Conservation (phyloP, 2,888 invertebrate genomes). For the Tuta absoluta region DNA sequence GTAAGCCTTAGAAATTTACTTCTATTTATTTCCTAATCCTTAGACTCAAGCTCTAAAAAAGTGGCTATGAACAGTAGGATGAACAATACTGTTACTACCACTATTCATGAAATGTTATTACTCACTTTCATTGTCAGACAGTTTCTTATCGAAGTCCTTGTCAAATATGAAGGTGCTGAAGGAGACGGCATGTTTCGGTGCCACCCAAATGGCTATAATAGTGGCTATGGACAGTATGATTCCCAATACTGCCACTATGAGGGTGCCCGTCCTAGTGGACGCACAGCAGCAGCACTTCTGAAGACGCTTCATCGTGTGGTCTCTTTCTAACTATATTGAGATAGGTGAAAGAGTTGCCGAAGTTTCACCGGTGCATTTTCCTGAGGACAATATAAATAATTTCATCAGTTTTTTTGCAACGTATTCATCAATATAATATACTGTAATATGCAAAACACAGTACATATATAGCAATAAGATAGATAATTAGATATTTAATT, state of each 20-base stretch:
- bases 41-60: slow-evolving; percentile 84
- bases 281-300: slow-evolving; percentile 87
- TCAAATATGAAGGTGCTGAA: slow-evolving; percentile 90
- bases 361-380: slow-evolving; percentile 22
- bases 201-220: slow-evolving; percentile 85
- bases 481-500: too few relatives aligned
- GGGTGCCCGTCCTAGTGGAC: slow-evolving; percentile 86
- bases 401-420: too few relatives aligned
- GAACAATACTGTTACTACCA: slow-evolving; percentile 86
- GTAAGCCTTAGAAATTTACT: too few relatives aligned
- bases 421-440: too few relatives aligned
- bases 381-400: slow-evolving; percentile 20
- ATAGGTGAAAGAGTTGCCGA: slow-evolving; percentile 20
- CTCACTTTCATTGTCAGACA: slow-evolving; percentile 85
- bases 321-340: slow-evolving; percentile 9
- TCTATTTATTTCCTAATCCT: too few relatives aligned
- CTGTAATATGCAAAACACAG: too few relatives aligned
- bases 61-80: slow-evolving; percentile 87
- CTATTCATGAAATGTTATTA: slow-evolving; percentile 71
- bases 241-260: slow-evolving; percentile 86
- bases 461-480: too few relatives aligned
- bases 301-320: slow-evolving; percentile 73
- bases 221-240: slow-evolving; percentile 87
- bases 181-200: slow-evolving; percentile 80
- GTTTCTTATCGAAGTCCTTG: slow-evolving; percentile 71